These are phyloP conservation scores for Mustelus asterias DNA, from an alignment of 2,113 vertebrate species.

Conservation along the genomic window DNA sequence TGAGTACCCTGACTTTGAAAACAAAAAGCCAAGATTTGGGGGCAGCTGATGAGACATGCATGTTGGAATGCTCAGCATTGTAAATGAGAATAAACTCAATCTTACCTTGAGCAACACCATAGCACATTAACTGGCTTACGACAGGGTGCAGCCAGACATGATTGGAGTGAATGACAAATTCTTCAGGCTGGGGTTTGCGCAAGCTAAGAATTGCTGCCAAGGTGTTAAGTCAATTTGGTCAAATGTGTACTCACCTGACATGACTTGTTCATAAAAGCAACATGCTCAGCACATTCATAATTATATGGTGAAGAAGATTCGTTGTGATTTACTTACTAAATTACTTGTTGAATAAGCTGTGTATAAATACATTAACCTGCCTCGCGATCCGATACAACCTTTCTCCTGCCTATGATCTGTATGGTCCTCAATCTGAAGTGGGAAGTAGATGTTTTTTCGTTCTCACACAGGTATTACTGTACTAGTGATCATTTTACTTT, in stretches of 20 bases:
- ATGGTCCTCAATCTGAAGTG: background rate
- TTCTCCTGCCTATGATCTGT: background rate
- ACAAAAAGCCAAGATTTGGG: background rate
- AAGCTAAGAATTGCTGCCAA: background rate
- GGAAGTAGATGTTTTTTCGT: background rate
- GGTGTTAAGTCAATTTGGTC: background rate
- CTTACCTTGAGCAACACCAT: background rate
- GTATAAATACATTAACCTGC: background rate
- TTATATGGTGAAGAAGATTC: background rate
- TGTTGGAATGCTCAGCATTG: background rate
- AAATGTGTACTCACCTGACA: background rate
- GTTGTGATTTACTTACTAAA: background rate
- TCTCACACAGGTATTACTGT: background rate
- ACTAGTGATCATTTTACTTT: background rate
- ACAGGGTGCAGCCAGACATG: constrained; percentile 22
- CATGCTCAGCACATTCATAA: background rate
- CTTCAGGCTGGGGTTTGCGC: background rate
- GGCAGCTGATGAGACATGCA: background rate
- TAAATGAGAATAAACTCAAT: background rate
- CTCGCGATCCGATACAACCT: background rate
- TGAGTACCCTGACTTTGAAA: background rate
- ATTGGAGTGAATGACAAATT: background rate
- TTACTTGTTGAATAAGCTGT: background rate
- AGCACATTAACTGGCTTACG: background rate
- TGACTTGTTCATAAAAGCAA: constrained; percentile 4